Conservation (phyloP, 2,888 invertebrate genomes). For the Watsonalla binaria region DNA sequence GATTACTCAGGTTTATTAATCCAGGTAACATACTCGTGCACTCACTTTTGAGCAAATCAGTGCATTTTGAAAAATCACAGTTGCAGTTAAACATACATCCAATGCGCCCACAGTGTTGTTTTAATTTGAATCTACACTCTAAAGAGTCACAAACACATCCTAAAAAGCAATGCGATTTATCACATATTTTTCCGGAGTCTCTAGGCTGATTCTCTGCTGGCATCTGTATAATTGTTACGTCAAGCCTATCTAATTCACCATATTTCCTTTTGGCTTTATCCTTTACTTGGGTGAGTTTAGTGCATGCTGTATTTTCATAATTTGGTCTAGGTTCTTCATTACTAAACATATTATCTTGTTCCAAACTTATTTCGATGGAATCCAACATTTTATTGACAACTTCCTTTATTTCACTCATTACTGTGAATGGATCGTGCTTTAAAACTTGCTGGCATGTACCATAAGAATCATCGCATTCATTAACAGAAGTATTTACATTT, state of each 20-base stretch:
- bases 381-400: conserved; percentile 76
- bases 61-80: conserved; percentile 57
- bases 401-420: conserved; percentile 41
- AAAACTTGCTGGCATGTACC: not conserved
- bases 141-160: conserved; percentile 84
- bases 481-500: conserved; percentile 2
- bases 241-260: conserved; percentile 79
- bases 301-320: conserved; percentile 15
- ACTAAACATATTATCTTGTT: conserved; percentile 71
- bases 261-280: conserved; percentile 56
- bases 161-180: conserved; percentile 76
- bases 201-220: conserved; percentile 38
- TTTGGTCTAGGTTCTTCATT: conserved; percentile 41
- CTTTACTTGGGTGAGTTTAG: conserved; percentile 28
- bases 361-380: conserved; percentile 79
- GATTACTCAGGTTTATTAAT: conserved; percentile 64
- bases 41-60: conserved; percentile 34
- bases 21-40: conserved; percentile 44
- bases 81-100: conserved; percentile 79
- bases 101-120: conserved; percentile 80
- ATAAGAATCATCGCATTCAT: not conserved
- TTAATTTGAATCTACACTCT: conserved; percentile 53
- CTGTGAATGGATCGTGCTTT: not conserved
- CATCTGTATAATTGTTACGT: conserved; percentile 82
- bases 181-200: conserved; percentile 47